Conservation (phyloP, 2,113 vertebrate species). For the Caracal caracal region DNA sequence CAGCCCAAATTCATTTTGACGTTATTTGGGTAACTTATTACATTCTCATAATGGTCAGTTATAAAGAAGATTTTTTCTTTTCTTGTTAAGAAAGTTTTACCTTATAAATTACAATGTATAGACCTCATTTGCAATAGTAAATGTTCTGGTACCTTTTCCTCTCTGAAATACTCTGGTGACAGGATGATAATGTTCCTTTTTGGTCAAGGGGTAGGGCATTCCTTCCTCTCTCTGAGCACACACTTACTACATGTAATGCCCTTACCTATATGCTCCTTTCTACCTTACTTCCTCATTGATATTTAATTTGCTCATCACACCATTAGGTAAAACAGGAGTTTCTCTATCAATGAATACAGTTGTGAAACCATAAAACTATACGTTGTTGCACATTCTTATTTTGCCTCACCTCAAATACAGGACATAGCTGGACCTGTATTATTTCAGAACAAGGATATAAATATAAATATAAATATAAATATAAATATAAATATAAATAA, state of each 20-base stretch:
- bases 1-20: background rate
- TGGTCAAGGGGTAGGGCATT: background rate
- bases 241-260: background rate
- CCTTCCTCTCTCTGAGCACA: background rate
- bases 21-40: background rate
- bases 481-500: background rate
- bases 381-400: background rate
- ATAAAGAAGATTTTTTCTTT: background rate
- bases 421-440: background rate
- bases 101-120: background rate
- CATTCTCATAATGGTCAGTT: background rate
- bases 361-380: background rate
- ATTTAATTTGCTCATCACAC: background rate
- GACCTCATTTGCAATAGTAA: background rate
- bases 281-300: background rate
- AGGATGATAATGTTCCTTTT: background rate
- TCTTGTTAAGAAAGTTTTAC: background rate
- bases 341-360: background rate
- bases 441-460: slow-evolving; percentile 28
- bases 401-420: background rate
- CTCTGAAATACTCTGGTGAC: slow-evolving; percentile 10
- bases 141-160: background rate
- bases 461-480: background rate
- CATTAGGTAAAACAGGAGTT: background rate
- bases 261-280: background rate